A percentile compares a stretch with the other conserved stretches of the same genome.
Evolutionary conservation across 2,113 vertebrate genomes (phyloP).

Genomic region (Oreochromis niloticus): DNA sequence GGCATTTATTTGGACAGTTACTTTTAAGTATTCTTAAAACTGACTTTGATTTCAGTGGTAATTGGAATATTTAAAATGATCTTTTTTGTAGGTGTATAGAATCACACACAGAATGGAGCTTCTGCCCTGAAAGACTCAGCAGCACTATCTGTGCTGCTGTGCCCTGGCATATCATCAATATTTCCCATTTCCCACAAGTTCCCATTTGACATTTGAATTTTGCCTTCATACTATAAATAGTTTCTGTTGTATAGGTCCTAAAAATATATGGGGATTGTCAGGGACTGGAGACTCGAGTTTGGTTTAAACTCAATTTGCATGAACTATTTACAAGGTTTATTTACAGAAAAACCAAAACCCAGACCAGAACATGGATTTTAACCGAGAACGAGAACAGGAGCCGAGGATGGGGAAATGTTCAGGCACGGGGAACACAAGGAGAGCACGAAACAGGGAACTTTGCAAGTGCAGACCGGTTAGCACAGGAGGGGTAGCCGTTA

Average conservation of each 20-base stretch:
- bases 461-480: neutral
- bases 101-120: neutral
- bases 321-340: neutral
- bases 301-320: neutral
- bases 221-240: neutral
- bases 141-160: neutral
- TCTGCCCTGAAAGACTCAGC: neutral
- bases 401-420: neutral
- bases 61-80: neutral
- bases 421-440: neutral
- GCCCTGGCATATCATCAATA: neutral
- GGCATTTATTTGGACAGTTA: neutral
- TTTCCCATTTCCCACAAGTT: neutral
- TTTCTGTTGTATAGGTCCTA: neutral
- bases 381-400: neutral
- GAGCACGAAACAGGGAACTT: neutral
- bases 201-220: neutral
- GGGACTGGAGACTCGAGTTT: neutral
- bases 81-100: neutral
- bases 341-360: neutral
- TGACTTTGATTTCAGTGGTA: neutral
- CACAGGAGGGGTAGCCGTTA: neutral
- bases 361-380: neutral
- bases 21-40: neutral
- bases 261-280: neutral